Conservation (phyloP, 2,888 invertebrate genomes). For the Shargacucullia verbasci region DNA sequence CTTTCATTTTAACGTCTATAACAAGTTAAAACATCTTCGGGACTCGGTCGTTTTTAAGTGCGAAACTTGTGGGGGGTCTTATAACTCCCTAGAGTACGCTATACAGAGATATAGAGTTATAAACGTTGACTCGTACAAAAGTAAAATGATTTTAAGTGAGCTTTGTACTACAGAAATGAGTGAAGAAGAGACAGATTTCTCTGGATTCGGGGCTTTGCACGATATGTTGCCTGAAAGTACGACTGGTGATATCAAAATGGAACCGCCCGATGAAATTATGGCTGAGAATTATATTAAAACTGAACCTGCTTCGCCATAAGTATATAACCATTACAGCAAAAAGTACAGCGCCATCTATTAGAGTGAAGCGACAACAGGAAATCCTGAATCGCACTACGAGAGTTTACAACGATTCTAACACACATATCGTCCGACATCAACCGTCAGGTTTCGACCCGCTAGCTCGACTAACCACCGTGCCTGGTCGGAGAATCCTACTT, state of each 20-base stretch:
- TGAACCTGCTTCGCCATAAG: conserved; percentile 62
- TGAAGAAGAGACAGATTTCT: conserved; percentile 64
- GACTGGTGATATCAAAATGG: conserved; percentile 61
- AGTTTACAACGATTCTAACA: too few relatives aligned
- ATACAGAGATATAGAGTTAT: conserved; percentile 69
- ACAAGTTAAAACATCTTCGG: conserved; percentile 65
- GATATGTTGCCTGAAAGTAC: conserved; percentile 73
- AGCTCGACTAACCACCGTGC: too few relatives aligned
- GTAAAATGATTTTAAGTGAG: conserved; percentile 77
- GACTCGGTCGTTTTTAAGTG: conserved; percentile 74
- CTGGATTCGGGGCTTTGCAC: conserved; percentile 61
- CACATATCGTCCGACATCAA: too few relatives aligned
- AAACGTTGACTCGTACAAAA: conserved; percentile 58
- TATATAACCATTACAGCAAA: neutral
- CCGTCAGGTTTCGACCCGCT: too few relatives aligned
- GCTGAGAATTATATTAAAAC: conserved; percentile 56
- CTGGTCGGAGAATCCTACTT: too few relatives aligned
- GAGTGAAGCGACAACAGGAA: too few relatives aligned
- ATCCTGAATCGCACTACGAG: too few relatives aligned
- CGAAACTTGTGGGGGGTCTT: conserved; percentile 64
- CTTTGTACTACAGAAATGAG: conserved; percentile 81
- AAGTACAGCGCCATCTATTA: neutral
- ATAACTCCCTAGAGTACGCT: conserved; percentile 70
- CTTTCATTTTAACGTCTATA: conserved; percentile 60
- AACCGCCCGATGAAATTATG: conserved; percentile 39